Evolutionary conservation across 2,888 invertebrate species (phyloP).

Genomic region (Tiliacea citrago): DNA sequence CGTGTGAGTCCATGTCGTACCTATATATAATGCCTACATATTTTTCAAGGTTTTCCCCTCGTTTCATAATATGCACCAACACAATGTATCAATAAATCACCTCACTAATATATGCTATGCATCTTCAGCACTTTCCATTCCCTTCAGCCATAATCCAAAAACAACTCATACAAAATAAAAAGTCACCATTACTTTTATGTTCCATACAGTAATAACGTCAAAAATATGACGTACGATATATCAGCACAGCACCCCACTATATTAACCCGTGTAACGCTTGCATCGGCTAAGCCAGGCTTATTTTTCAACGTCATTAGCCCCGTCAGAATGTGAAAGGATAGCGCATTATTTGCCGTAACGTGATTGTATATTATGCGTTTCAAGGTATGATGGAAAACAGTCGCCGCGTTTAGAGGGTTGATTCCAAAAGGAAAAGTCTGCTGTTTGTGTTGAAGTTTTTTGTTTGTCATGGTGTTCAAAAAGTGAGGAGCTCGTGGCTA

Average conservation of each 20-base stretch:
- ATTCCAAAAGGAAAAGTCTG: slow-evolving; percentile 54
- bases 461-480: slow-evolving; percentile 33
- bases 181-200: slow-evolving; percentile 72
- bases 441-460: slow-evolving; percentile 23
- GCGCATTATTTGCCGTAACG: slow-evolving; percentile 74
- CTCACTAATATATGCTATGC: neutral
- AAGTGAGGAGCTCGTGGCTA: neutral
- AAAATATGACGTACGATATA: slow-evolving; percentile 75
- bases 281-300: slow-evolving; percentile 76
- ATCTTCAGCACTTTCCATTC: slow-evolving; percentile 45
- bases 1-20: neutral
- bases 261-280: slow-evolving; percentile 71
- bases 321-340: slow-evolving; percentile 76
- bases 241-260: slow-evolving; percentile 72
- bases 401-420: slow-evolving; percentile 52
- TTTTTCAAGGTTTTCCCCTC: neutral
- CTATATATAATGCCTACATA: neutral
- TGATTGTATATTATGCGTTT: slow-evolving; percentile 71
- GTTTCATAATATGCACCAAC: neutral
- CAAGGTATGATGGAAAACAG: slow-evolving; percentile 65
- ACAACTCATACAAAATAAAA: slow-evolving; percentile 63
- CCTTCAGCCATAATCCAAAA: slow-evolving; percentile 54
- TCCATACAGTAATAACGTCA: slow-evolving; percentile 68
- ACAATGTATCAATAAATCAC: slow-evolving; percentile 14
- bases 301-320: slow-evolving; percentile 78